Evolutionary conservation across 1,140 invertebrate species (phyloP), one percentile per base, ranked within the genome.

Genomic region (Lepidurus packardi): DNA sequence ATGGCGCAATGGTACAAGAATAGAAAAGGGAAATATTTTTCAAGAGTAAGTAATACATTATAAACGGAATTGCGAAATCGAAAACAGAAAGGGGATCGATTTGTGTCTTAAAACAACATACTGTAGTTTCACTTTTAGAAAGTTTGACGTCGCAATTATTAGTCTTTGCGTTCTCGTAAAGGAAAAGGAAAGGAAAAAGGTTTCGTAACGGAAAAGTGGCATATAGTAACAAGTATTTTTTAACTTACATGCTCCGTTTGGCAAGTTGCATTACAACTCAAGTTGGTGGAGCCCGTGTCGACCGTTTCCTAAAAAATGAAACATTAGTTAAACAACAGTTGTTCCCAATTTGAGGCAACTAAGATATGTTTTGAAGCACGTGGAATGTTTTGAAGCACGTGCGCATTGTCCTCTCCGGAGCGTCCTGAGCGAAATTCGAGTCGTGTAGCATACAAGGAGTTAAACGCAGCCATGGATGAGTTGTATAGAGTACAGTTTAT

Each of bases 41-140:
- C 91, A 91, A 93, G 78, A 90, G 84, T 74, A 86, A 85, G 82
- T 91, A 93, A 65, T 87, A 9, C 85, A 85, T 82, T 91, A 92
- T 91, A 92, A 86, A 80, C 89, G 90, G 75, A 86, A 81, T 82
- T 81, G 43, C 41, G 90, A 76, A 85, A 81, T 82, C 81, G 25
- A 25, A 25, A 1, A 25, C 25, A 81, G 80, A 73, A 74, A 34
- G 79, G 45, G 75, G 73, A 42, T 75, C 24, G 53, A 76, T 34
- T 42, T 25, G 25, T 25, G 25, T 25, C 25, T 25, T 25, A 25
- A 25, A 25, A 25, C 25, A 25, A 25, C 25, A 25, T 25, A 25
- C 25, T 1, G 25, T 25, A 25, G 25, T 1, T 25, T 25, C 1
- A 25, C 1, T 25, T 25, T 25, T 79, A 65, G 9, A 21, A n/a